Percentiles rank a stretch among this genome's conserved stretches.
Conservation (phyloP, 1,140 invertebrate species). For the Platyscapa corneri region DNA sequence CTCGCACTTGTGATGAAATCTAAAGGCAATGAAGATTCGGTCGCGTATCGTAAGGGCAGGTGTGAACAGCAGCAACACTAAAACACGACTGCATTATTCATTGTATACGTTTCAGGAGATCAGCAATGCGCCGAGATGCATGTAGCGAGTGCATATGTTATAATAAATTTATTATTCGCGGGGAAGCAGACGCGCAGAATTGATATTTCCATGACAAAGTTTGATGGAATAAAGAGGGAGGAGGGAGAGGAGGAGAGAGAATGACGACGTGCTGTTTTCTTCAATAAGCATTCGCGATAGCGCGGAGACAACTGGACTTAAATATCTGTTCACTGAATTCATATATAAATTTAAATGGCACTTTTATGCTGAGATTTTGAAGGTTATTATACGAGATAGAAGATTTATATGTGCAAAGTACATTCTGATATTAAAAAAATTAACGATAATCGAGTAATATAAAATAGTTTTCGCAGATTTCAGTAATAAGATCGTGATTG, state of each 20-base stretch:
- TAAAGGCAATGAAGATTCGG: conserved; percentile 25
- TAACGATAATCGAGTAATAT: not conserved
- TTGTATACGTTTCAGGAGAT: conserved; percentile 11
- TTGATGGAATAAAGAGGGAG: not conserved
- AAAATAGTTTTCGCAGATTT: not conserved
- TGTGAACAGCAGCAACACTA: conserved; percentile 14
- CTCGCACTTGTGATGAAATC: conserved; percentile 2
- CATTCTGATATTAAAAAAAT: not conserved
- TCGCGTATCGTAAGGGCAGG: conserved; percentile 13
- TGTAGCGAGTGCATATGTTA: not conserved
- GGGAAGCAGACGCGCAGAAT: not conserved
- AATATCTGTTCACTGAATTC: not conserved
- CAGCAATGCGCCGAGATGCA: not conserved
- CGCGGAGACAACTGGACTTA: not conserved
- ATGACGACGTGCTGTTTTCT: not conserved
- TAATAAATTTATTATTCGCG: conserved; percentile 25
- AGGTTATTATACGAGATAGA: no score
- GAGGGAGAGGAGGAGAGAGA: not conserved
- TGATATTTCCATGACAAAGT: conserved; percentile 25
- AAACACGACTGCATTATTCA: conserved; percentile 24
- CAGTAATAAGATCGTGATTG: not conserved
- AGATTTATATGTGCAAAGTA: not conserved
- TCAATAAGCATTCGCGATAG: not conserved
- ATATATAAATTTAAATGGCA: not conserved
- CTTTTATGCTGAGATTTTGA: not conserved